Evolutionary conservation across 2,888 invertebrate species (phyloP), one percentile per base, ranked within the genome.

Genomic region (Melanostoma scalare): DNA sequence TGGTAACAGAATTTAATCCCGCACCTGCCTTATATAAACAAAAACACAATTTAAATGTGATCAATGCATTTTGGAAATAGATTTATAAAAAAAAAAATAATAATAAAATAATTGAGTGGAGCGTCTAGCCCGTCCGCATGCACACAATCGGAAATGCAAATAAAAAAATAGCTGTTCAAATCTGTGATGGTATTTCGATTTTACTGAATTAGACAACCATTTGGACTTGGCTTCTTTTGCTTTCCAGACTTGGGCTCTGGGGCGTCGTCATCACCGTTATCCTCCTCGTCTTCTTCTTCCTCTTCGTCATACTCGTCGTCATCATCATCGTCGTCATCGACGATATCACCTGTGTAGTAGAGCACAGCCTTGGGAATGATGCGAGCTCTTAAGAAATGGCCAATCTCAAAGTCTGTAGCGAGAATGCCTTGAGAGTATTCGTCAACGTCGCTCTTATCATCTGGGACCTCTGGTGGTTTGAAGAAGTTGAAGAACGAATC

Each of bases 401-500:
- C 99, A 90, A 99, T 96, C 93, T 99, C 99, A 92, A 98, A 99
- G 92, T 99, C 99, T 71, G 96, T 96, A 6, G 97, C 96, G 86
- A 99, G 92, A 86, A 98, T 92, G 63, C 89, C 89, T 86, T 95
- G 96, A 50, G 96, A 94, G 86, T 98, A 98, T 71, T 98, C 97
- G 89, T 98, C 98, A 85, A 97, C 92, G 85, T 97, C 96, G 88
- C 96, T 94, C 73, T 89, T 89, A 90, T 96, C 96, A 84, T 97
- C 97, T 46, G 96, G 96, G 91, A 96, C 95, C 93, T 92, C 92
- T 44, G 99, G 99, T 56, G 99, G 99, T 87, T 94, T 94, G 92
- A 99, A 99, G 94, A 99, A 99, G 92, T 99, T 99, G 93, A 99
- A 99, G 93, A 99, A 99, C 0, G 99, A 99, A 92, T 99, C 99